Conservation (phyloP, 2,797 vertebrate species). For the Ctenopoma kingsleyae region DNA sequence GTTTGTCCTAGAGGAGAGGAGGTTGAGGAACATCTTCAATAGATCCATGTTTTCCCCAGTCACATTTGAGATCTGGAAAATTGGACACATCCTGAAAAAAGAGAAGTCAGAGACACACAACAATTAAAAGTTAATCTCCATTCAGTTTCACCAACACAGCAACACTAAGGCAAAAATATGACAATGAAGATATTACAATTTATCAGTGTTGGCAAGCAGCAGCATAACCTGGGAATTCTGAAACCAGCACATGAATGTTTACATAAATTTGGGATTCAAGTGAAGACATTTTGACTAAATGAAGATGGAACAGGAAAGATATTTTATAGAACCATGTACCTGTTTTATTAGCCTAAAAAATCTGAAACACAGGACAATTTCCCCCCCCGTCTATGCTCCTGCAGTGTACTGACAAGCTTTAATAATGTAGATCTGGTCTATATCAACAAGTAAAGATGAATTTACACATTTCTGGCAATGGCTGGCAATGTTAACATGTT, state of each 20-base stretch:
- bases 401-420: too few relatives aligned
- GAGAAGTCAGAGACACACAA: neutral
- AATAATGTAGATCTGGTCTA: too few relatives aligned
- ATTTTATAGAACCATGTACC: neutral
- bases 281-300: neutral
- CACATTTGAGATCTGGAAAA: conserved; percentile 99
- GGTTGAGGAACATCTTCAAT: conserved; percentile 98
- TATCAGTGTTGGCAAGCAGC: neutral
- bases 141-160: neutral
- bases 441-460: too few relatives aligned
- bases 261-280: neutral
- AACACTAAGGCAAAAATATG: neutral
- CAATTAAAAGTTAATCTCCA: neutral
- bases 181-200: neutral
- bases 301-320: neutral
- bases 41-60: conserved; percentile 96
- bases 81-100: conserved; percentile 91
- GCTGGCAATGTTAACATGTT: too few relatives aligned
- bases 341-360: neutral
- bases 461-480: too few relatives aligned
- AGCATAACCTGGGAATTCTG: neutral
- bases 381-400: too few relatives aligned
- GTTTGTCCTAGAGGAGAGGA: conserved; percentile 93
- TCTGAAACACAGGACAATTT: too few relatives aligned
- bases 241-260: conserved; percentile 10